These are phyloP conservation scores for Brienomyrus longianalis DNA, from an alignment of 2,113 vertebrate species.

Conservation along the genomic window DNA sequence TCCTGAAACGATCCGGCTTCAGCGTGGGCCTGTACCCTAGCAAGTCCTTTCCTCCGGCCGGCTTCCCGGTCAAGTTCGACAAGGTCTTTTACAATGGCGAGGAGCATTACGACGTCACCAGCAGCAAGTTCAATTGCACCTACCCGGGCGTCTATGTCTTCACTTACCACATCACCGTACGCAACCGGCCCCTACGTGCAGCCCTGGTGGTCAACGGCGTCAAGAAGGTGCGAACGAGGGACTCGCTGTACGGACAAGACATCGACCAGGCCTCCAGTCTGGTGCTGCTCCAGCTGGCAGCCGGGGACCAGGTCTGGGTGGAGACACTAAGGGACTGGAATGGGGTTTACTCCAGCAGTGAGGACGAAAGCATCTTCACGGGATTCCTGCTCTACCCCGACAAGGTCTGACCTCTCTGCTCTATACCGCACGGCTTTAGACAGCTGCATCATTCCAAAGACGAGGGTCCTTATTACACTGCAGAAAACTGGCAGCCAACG, in stretches of 20 bases:
- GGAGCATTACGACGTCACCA: constrained; percentile 69
- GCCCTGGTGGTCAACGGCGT: constrained; percentile 75
- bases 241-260: constrained; percentile 86
- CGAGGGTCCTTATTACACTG: not conserved
- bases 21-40: constrained; percentile 78
- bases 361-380: constrained; percentile 90
- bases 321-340: constrained; percentile 90
- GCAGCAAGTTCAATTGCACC: constrained; percentile 80
- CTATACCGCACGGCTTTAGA: not conserved
- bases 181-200: constrained; percentile 75
- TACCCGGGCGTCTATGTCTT: constrained; percentile 83
- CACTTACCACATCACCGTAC: constrained; percentile 86
- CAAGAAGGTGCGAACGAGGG: constrained; percentile 73
- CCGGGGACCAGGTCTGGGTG: constrained; percentile 88
- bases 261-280: constrained; percentile 89
- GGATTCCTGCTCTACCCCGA: constrained; percentile 88
- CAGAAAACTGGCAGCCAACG: not conserved
- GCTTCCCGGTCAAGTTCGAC: constrained; percentile 80
- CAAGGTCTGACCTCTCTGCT: constrained; percentile 31
- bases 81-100: constrained; percentile 83
- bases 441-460: not conserved
- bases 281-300: constrained; percentile 68
- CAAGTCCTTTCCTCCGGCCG: constrained; percentile 82
- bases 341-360: constrained; percentile 76
- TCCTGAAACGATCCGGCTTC: constrained; percentile 69